Base-by-base conservation (phyloP, 2,797 vertebrate genomes). In the Phrynocephalus vlangalii region DNA sequence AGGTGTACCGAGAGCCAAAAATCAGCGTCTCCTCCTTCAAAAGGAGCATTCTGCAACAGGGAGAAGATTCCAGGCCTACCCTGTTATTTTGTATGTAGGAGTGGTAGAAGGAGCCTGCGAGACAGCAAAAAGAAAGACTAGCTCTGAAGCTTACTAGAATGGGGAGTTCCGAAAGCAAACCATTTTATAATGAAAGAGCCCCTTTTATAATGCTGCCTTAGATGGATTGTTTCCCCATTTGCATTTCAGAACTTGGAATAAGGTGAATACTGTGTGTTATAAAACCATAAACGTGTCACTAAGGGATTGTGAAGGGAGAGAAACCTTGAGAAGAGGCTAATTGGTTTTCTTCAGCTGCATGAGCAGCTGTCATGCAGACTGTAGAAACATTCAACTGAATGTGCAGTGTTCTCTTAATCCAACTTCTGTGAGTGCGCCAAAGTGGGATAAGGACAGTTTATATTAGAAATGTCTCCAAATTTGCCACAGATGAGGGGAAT, bases 11-110 rank as follows among this genome's bases (percentile, higher is more conserved):
- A 30, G 73, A 78, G 50, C 66, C 66, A 71, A 78, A 83, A 71
- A 87, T 52, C 30, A 56, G 52, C 24, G 20, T 48, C 81, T 87
- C 30, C 18, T 28, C 50, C 73, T 87, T 79, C 30, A 63, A 26
- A 24, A 78, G 28, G 16, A 78, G 84, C 38, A 63, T 84, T 84
- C 79, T 48, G 50, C 67, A 88, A 30, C 75, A 79, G 28, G 24
- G 70, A 30, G 67, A 88, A 16, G 28, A 83, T 77, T 72, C 6
- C n/a, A 79, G 75, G 18, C 66, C 84, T 72, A 67, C 11, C 15
- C 26, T 67, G n/a, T 68, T 52, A 44, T 60, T 52, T 38, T 24
- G 50, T 48, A 88, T 24, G 33, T 50, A 84, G 86, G 82, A 83
- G 50, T 63, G 11, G 16, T 66, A 79, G 52, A 84, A 72, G n/a